phyloP scores from a whole-genome alignment of 2,888 invertebrate genomes.

The Lampropteryx suffumata region DNA sequence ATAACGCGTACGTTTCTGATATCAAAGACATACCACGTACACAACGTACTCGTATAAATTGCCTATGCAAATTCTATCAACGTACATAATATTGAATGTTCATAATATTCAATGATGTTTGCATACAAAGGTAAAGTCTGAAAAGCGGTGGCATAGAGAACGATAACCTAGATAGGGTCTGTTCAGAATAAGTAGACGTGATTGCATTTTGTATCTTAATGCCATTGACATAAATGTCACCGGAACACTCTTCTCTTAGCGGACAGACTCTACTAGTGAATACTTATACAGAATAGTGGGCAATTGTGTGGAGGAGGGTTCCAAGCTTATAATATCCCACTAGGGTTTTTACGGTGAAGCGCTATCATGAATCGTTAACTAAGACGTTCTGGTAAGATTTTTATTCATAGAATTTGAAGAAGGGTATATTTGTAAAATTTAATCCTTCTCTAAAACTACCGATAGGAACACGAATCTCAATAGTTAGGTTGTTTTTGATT shows the following conservation, averaged over 20 bases:
- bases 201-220: too few relatives aligned
- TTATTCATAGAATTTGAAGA: too few relatives aligned
- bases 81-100: slow-evolving; percentile 51
- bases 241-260: too few relatives aligned
- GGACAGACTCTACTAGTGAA: too few relatives aligned
- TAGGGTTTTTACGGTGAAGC: not conserved
- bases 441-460: too few relatives aligned
- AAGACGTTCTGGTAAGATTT: not conserved
- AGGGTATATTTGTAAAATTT: too few relatives aligned
- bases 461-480: too few relatives aligned
- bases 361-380: not conserved
- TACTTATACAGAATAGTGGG: slow-evolving; percentile 12
- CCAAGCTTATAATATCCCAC: not conserved
- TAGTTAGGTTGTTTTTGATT: too few relatives aligned
- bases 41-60: slow-evolving; percentile 36
- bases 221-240: too few relatives aligned
- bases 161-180: slow-evolving; percentile 69
- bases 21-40: slow-evolving; percentile 16
- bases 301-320: slow-evolving; percentile 29
- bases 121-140: slow-evolving; percentile 45
- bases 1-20: not conserved
- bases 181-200: too few relatives aligned
- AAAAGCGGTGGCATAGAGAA: slow-evolving; percentile 51
- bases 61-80: slow-evolving; percentile 47
- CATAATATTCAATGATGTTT: slow-evolving; percentile 38